Base-by-base conservation (phyloP, 2,113 vertebrate genomes). In the Lophura nycthemera region DNA sequence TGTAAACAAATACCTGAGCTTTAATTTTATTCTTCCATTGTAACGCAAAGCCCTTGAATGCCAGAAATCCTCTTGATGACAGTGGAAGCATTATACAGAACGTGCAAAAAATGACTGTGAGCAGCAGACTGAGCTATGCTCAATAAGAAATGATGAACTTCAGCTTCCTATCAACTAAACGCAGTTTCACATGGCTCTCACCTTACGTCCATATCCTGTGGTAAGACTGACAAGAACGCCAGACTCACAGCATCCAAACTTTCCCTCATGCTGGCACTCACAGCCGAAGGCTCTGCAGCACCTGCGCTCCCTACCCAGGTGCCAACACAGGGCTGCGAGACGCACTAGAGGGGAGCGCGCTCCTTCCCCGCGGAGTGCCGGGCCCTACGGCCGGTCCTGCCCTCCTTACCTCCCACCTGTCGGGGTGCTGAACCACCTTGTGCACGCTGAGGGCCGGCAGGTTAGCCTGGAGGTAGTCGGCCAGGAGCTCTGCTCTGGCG, bases 401-500 rank as follows among this genome's bases (percentile, higher is more conserved):
- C 20, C 17, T n/a, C 19, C 97, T 95, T 98, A 99, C 99, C 98
- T 98, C 95, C 99, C 99, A 99, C 65, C 96, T 88, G 38, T 97
- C 94, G 75, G 99, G 98, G 43, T 98, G 98, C 29, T 98, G 93
- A 61, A 95, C 97, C 83, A 99, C 98, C 97, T 99, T 99, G 89
- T 98, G 98, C 81, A 98, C 92, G 38, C 24, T 97, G 97, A 99
- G 99, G 96, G 98, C 57, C 13, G 98, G 99, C 88, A 99, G 97
- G 90, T 97, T 98, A 88, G 92, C 90, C 67, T 98, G 97, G 66
- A 99, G 97, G 36, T 96, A 95, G 84, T 99, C 99, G 59, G 98
- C 98, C 72, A 99, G 97, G 42, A 98, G 97, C 80, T 99, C 99
- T 45, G 98, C 98, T 97, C 98, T 99, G 56, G 99, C 99, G 81